A percentile compares a stretch with the other conserved stretches of the same genome.
Conservation (phyloP, 1,140 invertebrate species). For the Nomia melanderi region DNA sequence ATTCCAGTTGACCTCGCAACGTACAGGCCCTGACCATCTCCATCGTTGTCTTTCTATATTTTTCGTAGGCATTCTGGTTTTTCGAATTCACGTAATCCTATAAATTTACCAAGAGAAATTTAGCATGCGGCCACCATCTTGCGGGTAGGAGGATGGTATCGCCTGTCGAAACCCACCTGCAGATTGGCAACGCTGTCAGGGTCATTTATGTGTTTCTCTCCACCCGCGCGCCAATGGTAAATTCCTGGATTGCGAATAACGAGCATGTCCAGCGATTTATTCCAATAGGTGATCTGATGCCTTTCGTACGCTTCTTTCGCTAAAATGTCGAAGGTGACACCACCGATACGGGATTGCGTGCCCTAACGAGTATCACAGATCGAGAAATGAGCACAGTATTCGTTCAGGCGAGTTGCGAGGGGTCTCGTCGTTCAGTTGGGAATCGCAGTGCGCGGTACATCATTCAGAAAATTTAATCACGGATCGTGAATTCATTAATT, state of each 20-base stretch:
- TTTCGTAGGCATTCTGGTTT: constrained; percentile 91
- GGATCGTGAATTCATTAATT: constrained; percentile 65
- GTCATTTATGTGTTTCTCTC: constrained; percentile 99
- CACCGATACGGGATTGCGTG: constrained; percentile 97
- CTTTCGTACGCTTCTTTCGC: constrained; percentile 93
- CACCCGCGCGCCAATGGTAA: constrained; percentile 98
- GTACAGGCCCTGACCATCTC: constrained; percentile 94
- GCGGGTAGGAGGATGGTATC: no score
- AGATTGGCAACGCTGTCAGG: constrained; percentile 95
- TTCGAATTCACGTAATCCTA: constrained; percentile 93
- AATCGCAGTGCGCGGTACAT: not conserved
- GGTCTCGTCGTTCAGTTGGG: no score
- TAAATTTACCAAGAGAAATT: not conserved
- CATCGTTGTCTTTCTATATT: constrained; percentile 93
- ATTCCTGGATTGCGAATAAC: constrained; percentile 96
- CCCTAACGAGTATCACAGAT: constrained; percentile 81
- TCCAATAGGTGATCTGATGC: constrained; percentile 90
- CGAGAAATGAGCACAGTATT: not conserved
- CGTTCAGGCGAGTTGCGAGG: not conserved
- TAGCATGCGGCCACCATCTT: no score
- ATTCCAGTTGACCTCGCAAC: constrained; percentile 94
- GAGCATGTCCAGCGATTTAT: constrained; percentile 86
- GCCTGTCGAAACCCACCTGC: constrained; percentile 82
- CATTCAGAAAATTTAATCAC: constrained; percentile 66
- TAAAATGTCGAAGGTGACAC: constrained; percentile 93